Percentiles rank a stretch among this genome's conserved stretches.
Evolutionary conservation across 2,888 invertebrate species (phyloP).

Genomic region (Beris morrisii): DNA sequence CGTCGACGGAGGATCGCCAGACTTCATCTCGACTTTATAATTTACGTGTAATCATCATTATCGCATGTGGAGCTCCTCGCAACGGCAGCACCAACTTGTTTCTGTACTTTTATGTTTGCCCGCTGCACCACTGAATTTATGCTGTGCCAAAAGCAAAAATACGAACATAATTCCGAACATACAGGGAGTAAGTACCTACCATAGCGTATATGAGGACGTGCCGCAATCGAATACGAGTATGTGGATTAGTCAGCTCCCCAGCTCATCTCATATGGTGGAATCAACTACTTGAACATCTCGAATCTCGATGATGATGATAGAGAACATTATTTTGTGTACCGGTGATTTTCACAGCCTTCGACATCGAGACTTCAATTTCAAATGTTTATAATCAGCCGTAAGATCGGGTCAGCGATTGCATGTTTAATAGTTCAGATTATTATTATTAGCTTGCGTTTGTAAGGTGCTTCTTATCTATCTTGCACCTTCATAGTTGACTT

Average conservation of each 20-base stretch:
- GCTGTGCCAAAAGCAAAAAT: slow-evolving; percentile 24
- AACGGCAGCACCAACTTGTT: slow-evolving; percentile 37
- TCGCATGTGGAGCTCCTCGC: slow-evolving; percentile 39
- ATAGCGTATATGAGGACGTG: too few species aligned
- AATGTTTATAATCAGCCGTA: too few species aligned
- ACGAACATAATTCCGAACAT: slow-evolving; percentile 12
- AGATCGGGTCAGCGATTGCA: too few species aligned
- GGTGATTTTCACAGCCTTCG: too few species aligned
- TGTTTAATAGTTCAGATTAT: too few species aligned
- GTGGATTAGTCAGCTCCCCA: slow-evolving; percentile 14
- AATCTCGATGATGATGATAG: slow-evolving; percentile 7
- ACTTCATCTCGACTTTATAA: slow-evolving; percentile 35
- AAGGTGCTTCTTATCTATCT: too few species aligned
- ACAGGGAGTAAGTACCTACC: slow-evolving; percentile 7
- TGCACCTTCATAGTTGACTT: too few species aligned
- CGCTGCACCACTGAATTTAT: slow-evolving; percentile 22
- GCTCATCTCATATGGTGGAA: slow-evolving; percentile 1
- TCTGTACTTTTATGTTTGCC: slow-evolving; percentile 21
- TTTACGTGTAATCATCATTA: slow-evolving; percentile 45
- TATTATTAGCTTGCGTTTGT: too few species aligned
- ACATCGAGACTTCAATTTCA: too few species aligned
- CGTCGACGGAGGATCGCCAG: slow-evolving; percentile 13
- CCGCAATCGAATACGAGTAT: not conserved
- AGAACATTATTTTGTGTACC: not conserved
- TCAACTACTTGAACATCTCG: slow-evolving; percentile 9